Base-by-base conservation (phyloP, 2,797 vertebrate species). In the Karalla daura region DNA sequence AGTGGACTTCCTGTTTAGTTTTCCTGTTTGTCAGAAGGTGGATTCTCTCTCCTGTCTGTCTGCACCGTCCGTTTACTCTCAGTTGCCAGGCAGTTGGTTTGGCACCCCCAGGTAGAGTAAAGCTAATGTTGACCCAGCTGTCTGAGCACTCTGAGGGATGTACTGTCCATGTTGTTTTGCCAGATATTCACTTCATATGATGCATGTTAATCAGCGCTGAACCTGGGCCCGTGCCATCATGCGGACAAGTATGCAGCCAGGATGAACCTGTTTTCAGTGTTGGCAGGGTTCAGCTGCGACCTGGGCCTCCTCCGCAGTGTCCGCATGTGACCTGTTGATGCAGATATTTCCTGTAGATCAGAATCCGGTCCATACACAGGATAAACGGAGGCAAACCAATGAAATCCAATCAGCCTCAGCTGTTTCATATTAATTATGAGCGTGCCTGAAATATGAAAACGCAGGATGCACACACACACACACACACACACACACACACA, bases 341-440 rank as follows among this genome's bases (percentile, higher is more conserved):
- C 18, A 37, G 24, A 5, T 9, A 28, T 39, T 63, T 71, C 52
- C 52, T 63, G 44, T 14, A 9, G n/a, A n/a, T n/a, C n/a, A n/a
- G n/a, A n/a, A n/a, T n/a, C n/a, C n/a, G n/a, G n/a, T n/a, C n/a
- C n/a, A n/a, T n/a, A n/a, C n/a, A n/a, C n/a, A n/a, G n/a, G n/a
- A n/a, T n/a, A n/a, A n/a, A n/a, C n/a, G n/a, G n/a, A n/a, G n/a
- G n/a, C n/a, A 17, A 37, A 7, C 6, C 17, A n/a, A 37, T 17
- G 2, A 3, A 1, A 17, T 40, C 17, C 37, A n/a, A 21, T 50
- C 28, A n/a, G 44, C 44, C 15, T 5, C 14, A 30, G 46, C 46
- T 49, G 3, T 7, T 1, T n/a, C n/a, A n/a, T n/a, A n/a, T n/a
- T n/a, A n/a, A n/a, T n/a, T n/a, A n/a, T n/a, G n/a, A n/a, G n/a